phyloP scores from a whole-genome alignment of 2,797 vertebrate species.

The Bryconaethiops microstoma region DNA sequence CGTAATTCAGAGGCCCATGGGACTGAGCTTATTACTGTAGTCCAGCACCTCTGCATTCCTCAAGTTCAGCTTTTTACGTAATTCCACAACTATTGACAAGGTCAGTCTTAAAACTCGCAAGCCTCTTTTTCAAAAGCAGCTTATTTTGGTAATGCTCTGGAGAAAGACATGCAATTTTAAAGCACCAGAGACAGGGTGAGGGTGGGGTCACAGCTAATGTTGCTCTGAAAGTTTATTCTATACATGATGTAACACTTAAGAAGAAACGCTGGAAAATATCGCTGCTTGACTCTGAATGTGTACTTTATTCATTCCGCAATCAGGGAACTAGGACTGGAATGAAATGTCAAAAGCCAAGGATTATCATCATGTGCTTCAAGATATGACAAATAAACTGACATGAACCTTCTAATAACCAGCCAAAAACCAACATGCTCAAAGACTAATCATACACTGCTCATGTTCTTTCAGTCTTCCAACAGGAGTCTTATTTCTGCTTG shows the following conservation, averaged over 20 bases:
- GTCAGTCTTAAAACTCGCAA: constrained; percentile 40
- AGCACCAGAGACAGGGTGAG: constrained; percentile 16
- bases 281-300: background rate
- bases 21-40: constrained; percentile 43
- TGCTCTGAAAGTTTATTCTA: background rate
- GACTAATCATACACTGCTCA: background rate
- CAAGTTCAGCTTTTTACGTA: constrained; percentile 47
- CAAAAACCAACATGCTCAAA: background rate
- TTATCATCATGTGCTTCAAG: background rate
- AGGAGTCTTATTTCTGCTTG: background rate
- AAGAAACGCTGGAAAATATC: background rate
- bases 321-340: background rate
- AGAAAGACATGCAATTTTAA: constrained; percentile 19
- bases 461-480: background rate
- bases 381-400: background rate
- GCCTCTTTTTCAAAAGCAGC: constrained; percentile 43
- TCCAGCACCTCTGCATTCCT: constrained; percentile 32
- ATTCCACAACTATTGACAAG: constrained; percentile 42
- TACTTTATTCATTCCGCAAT: background rate
- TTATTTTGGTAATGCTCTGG: constrained; percentile 39
- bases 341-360: background rate
- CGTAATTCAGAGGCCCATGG: constrained; percentile 30
- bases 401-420: background rate
- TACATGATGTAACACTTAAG: background rate
- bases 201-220: constrained; percentile 7